These are phyloP conservation scores for Pachyseris speciosa DNA, from an alignment of 64 coral and sea anemone genomes.

Conservation along the genomic window DNA sequence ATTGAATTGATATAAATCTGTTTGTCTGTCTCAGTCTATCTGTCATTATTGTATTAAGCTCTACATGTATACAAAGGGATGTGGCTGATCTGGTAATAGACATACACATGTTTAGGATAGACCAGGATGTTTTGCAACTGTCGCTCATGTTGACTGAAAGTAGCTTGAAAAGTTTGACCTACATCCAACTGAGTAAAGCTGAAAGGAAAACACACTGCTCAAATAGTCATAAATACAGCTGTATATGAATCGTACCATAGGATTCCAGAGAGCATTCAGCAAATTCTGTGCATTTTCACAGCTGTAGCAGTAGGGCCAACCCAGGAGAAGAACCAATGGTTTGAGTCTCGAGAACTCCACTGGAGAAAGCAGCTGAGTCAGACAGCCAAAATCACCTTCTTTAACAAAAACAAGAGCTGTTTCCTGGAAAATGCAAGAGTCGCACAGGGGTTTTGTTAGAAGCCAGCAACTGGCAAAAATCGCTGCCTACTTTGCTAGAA, in stretches of 20 bases:
- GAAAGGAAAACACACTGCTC: background rate
- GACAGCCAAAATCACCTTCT: constrained; percentile 76
- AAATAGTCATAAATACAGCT: background rate
- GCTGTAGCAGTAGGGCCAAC: constrained; percentile 92
- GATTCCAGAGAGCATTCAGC: constrained; percentile 88
- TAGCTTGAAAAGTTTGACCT: too few relatives aligned
- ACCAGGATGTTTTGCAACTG: too few relatives aligned
- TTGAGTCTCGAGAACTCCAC: constrained; percentile 84
- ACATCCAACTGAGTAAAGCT: background rate
- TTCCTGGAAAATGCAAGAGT: constrained; percentile 59
- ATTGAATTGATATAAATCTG: too few relatives aligned
- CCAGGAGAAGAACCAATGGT: constrained; percentile 87
- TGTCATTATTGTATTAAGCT: too few relatives aligned
- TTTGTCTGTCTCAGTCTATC: too few relatives aligned
- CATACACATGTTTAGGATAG: too few relatives aligned
- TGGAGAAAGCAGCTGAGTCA: constrained; percentile 80
- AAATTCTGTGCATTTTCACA: constrained; percentile 94
- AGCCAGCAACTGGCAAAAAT: too few relatives aligned
- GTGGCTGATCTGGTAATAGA: too few relatives aligned
- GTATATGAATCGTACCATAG: constrained; percentile 43
- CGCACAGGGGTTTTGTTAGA: too few relatives aligned
- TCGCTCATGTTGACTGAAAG: too few relatives aligned
- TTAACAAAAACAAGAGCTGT: constrained; percentile 89
- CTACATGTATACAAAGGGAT: too few relatives aligned
- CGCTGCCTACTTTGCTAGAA: too few relatives aligned